phyloP scores from a whole-genome alignment of 2,888 invertebrate species.

The Meiosimyza platycephala region DNA sequence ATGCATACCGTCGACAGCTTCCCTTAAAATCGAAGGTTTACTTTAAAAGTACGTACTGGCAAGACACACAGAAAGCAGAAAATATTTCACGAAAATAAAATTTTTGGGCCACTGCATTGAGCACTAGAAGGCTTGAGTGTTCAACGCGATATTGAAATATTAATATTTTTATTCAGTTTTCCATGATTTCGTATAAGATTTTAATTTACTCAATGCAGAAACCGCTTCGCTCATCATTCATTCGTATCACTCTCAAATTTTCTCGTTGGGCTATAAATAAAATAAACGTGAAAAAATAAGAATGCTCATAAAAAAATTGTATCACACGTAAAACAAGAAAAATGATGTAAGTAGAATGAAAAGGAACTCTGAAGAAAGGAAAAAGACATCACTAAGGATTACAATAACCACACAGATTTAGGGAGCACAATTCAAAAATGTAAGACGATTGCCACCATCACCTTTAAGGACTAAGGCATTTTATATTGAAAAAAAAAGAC shows the following conservation, averaged over 20 bases:
- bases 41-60: too few relatives aligned
- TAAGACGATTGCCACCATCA: slow-evolving; percentile 16
- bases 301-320: slow-evolving; percentile 13
- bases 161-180: too few relatives aligned
- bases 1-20: too few relatives aligned
- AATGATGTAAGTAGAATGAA: slow-evolving; percentile 17
- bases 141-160: too few relatives aligned
- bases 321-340: neutral
- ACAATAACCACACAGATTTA: neutral
- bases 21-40: too few relatives aligned
- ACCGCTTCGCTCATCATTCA: neutral
- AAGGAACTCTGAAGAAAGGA: slow-evolving; percentile 4
- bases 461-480: neutral
- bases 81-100: too few relatives aligned
- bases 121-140: too few relatives aligned
- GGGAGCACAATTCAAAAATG: slow-evolving; percentile 3
- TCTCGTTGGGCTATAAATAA: neutral
- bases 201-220: neutral
- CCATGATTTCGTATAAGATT: too few relatives aligned
- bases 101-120: too few relatives aligned
- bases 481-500: neutral
- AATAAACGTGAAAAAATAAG: neutral
- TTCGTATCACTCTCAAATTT: too few relatives aligned
- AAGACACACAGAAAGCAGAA: too few relatives aligned
- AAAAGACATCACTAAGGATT: neutral